Conservation (phyloP, 1,140 invertebrate genomes). For the Lutraria rhynchaena region DNA sequence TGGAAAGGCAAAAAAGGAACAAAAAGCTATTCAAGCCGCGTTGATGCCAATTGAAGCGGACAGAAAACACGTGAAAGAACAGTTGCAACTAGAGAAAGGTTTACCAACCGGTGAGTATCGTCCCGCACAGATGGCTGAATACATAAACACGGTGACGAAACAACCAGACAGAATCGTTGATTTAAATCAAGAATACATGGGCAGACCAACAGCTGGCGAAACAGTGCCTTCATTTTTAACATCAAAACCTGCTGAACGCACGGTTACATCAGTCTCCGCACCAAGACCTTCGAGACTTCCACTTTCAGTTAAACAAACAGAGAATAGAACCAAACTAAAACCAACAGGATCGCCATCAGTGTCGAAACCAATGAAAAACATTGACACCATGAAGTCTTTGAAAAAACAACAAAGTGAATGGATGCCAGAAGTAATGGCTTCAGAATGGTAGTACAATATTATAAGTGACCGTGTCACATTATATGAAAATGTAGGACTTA, state of each 20-base stretch:
- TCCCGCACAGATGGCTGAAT: conserved; percentile 9
- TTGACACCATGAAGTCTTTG: conserved; percentile 1
- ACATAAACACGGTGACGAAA: neutral
- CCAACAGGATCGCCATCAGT: neutral
- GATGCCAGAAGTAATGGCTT: conserved; percentile 36
- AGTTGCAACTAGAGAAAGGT: conserved; percentile 57
- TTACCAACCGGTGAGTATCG: conserved; percentile 4
- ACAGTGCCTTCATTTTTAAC: conserved; percentile 8
- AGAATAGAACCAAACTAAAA: no score
- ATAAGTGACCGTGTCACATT: no score
- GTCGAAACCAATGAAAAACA: neutral
- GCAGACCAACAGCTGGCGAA: neutral
- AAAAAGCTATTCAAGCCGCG: conserved; percentile 71
- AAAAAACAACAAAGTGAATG: conserved; percentile 2
- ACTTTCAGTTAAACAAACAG: no score
- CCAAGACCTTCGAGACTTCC: no score
- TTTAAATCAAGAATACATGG: conserved; percentile 18
- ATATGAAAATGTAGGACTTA: no score
- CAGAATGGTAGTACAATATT: conserved; percentile 47
- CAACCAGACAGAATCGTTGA: conserved; percentile 8
- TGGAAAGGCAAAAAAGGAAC: conserved; percentile 67
- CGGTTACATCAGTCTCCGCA: neutral
- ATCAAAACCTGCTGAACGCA: conserved; percentile 9
- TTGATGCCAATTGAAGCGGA: conserved; percentile 73
- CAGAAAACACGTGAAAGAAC: conserved; percentile 61